Evolutionary conservation across 1,140 invertebrate species (phyloP), one percentile per base, ranked within the genome.

Genomic region (Sinella curviseta): DNA sequence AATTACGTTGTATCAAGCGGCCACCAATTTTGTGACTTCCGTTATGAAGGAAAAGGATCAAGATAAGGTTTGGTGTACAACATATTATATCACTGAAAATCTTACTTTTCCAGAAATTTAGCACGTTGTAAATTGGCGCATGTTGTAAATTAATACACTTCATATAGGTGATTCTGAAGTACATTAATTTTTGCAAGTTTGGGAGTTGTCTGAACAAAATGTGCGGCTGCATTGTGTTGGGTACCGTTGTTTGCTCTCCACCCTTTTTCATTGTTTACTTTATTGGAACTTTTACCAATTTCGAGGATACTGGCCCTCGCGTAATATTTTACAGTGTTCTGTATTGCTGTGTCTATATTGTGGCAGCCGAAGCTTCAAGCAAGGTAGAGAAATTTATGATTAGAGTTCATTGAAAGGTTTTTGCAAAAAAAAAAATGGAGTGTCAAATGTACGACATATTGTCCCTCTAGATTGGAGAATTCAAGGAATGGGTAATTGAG

Each of bases 181-280:
- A 70, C 24, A 33, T 33, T 14, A 30, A 70, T 70, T 70, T 70
- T 70, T 70, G 65, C 30, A 70, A 70, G n/a, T 70, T 70, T 70
- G 65, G 65, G 65, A 70, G 31, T 70, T 31, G 30, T 24, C 24
- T 70, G 28, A 70, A 70, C 65, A 33, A 70, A 30, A 33, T 70
- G 65, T 70, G 65, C 30, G 65, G 65, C n/a, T 70, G 26, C 4
- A 24, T 70, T 30, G 65, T 70, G 12, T n/a, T 70, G 26, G 31
- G 65, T 16, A 31, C 65, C 8, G 65, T 70, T 30, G 31, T 33
- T 31, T 70, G 65, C 65, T 70, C 65, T 12, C 65, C 65, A 30
- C 65, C 65, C 3, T 70, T 70, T 70, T 70, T 12, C 30, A 33
- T 70, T 70, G 65, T 70, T 3, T 70, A 70, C 31, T 70, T 70